phyloP scores from a whole-genome alignment of 2,888 invertebrate genomes.

The Nycteola revayana region DNA sequence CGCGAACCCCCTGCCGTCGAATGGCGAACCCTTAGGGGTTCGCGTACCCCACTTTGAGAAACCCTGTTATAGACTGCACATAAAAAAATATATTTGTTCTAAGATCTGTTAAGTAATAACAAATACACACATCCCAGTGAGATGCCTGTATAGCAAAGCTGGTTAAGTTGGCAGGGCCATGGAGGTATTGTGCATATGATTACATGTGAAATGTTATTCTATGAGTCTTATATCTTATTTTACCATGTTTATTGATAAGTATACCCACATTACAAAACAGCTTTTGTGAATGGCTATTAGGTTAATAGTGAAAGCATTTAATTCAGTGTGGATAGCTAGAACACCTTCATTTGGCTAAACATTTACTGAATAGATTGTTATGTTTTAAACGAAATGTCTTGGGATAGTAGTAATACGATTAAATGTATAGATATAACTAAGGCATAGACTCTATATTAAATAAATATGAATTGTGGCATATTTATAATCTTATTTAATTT shows the following conservation, averaged over 20 bases:
- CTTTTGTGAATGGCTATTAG: slow-evolving; percentile 16
- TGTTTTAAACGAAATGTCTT: slow-evolving; percentile 5
- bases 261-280: slow-evolving; percentile 7
- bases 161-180: slow-evolving; percentile 14
- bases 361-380: slow-evolving; percentile 13
- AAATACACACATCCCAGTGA: slow-evolving; percentile 2
- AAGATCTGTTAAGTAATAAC: slow-evolving; percentile 7
- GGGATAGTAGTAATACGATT: slow-evolving; percentile 17
- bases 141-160: slow-evolving; percentile 7
- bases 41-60: no score
- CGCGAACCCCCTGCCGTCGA: no score
- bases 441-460: slow-evolving; percentile 20
- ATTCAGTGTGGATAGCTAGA: background rate
- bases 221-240: slow-evolving; percentile 26
- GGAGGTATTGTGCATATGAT: slow-evolving; percentile 12
- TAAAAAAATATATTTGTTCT: slow-evolving; percentile 9
- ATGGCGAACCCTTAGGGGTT: no score
- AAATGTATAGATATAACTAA: slow-evolving; percentile 25
- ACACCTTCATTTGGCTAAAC: background rate
- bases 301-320: slow-evolving; percentile 18
- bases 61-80: no score
- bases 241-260: slow-evolving; percentile 17
- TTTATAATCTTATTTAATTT: slow-evolving; percentile 7
- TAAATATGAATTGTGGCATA: slow-evolving; percentile 28
- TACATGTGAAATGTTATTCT: slow-evolving; percentile 17